A percentile compares a stretch with the other conserved stretches of the same genome.
Conservation (phyloP, 2,888 invertebrate genomes). For the Dilophus febrilis region DNA sequence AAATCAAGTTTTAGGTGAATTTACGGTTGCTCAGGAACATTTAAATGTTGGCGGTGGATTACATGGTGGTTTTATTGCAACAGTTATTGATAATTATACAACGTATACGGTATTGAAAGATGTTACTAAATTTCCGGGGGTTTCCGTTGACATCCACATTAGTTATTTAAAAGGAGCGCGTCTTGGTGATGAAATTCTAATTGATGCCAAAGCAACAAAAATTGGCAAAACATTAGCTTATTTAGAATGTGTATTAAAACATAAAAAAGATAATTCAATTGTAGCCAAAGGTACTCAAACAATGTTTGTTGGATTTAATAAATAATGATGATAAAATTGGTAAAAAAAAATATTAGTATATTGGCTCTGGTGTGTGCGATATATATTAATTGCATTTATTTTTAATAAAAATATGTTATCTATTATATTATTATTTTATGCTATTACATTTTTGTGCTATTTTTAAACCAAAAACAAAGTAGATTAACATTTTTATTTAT, state of each 20-base stretch:
- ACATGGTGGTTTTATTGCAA: constrained; percentile 75
- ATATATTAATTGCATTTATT: too few species aligned
- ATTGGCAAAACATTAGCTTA: constrained; percentile 68
- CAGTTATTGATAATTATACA: constrained; percentile 53
- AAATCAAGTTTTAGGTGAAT: constrained; percentile 57
- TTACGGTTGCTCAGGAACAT: constrained; percentile 56
- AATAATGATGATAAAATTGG: too few species aligned
- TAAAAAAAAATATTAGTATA: too few species aligned
- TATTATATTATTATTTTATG: too few species aligned
- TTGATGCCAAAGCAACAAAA: constrained; percentile 61
- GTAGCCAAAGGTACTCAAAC: constrained; percentile 74
- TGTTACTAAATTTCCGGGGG: constrained; percentile 47
- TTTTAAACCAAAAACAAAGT: too few species aligned
- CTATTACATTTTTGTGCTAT: too few species aligned
- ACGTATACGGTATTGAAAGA: constrained; percentile 49
- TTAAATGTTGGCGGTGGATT: constrained; percentile 57
- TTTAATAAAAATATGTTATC: too few species aligned
- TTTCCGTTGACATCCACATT: constrained; percentile 68
- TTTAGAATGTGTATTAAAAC: constrained; percentile 58
- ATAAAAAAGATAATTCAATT: constrained; percentile 52
- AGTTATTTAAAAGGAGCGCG: constrained; percentile 63
- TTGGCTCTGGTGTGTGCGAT: too few species aligned
- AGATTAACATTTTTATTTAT: too few species aligned
- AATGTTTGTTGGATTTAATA: constrained; percentile 39
- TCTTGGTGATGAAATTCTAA: constrained; percentile 58